A percentile compares a stretch with the other conserved stretches of the same genome.
These are phyloP conservation scores for Toxonevra muliebris DNA, from an alignment of 2,888 invertebrate species.

Conservation along the genomic window DNA sequence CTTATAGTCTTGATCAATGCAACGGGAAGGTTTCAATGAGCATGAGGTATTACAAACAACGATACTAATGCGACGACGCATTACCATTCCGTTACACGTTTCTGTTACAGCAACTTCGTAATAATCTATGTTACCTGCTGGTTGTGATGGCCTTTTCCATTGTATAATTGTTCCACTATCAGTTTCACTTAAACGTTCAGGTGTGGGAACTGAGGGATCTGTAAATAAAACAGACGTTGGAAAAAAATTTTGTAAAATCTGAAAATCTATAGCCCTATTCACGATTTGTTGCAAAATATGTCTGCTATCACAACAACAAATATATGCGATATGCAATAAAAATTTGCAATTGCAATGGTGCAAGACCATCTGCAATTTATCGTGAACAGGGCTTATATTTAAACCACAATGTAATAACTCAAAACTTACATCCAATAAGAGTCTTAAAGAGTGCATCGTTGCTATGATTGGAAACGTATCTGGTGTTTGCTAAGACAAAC, in stretches of 20 bases:
- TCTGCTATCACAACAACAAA: too few species aligned
- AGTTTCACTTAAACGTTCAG: constrained; percentile 29
- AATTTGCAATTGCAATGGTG: too few species aligned
- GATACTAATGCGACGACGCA: constrained; percentile 44
- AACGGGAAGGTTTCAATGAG: constrained; percentile 42
- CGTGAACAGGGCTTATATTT: too few species aligned
- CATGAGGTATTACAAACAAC: constrained; percentile 44
- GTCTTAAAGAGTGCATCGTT: constrained; percentile 69
- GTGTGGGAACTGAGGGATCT: constrained; percentile 54
- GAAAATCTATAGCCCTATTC: too few species aligned
- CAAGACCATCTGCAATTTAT: too few species aligned
- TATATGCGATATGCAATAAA: too few species aligned
- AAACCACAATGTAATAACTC: too few species aligned
- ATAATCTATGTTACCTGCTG: constrained; percentile 69
- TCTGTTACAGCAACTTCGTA: constrained; percentile 67
- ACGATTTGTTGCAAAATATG: too few species aligned
- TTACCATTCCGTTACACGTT: constrained; percentile 45
- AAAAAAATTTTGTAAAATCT: too few species aligned
- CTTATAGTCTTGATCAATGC: constrained; percentile 44
- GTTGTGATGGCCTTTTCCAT: constrained; percentile 68
- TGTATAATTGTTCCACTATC: constrained; percentile 43
- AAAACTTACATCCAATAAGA: constrained; percentile 68
- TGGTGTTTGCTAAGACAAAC: constrained; percentile 77
- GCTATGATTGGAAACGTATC: constrained; percentile 71
- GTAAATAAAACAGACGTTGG: not conserved